phyloP scores from a whole-genome alignment of 2,113 vertebrate genomes.

The Pseudopodoces humilis region DNA sequence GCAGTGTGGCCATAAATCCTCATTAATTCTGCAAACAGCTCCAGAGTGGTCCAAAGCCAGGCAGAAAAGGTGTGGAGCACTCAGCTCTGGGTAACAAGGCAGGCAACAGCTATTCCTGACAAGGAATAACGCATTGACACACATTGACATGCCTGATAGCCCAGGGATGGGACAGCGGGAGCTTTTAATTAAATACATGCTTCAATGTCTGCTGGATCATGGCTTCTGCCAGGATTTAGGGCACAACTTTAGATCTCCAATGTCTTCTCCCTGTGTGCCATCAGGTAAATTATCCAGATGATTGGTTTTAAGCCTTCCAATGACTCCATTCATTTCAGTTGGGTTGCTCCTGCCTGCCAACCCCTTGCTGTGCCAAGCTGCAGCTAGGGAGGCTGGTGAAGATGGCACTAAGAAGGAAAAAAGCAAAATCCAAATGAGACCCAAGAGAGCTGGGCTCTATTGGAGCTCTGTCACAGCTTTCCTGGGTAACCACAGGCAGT shows the following conservation, averaged over 20 bases:
- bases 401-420: background rate
- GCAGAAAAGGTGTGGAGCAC: background rate
- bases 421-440: background rate
- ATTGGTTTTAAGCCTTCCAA: background rate
- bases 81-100: background rate
- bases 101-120: background rate
- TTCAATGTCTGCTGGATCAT: background rate
- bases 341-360: background rate
- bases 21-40: background rate
- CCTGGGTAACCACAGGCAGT: background rate
- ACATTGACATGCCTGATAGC: background rate
- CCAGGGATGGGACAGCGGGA: background rate
- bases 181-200: background rate
- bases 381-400: background rate
- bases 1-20: background rate
- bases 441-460: background rate
- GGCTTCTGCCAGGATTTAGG: background rate
- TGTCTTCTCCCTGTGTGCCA: background rate
- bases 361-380: background rate
- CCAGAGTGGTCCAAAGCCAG: background rate
- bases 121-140: background rate
- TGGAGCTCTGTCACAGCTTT: background rate
- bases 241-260: background rate
- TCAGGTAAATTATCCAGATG: background rate
- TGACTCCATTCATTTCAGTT: background rate